Conservation (phyloP, 2,888 invertebrate genomes). For the Chaitophorus viminalis region DNA sequence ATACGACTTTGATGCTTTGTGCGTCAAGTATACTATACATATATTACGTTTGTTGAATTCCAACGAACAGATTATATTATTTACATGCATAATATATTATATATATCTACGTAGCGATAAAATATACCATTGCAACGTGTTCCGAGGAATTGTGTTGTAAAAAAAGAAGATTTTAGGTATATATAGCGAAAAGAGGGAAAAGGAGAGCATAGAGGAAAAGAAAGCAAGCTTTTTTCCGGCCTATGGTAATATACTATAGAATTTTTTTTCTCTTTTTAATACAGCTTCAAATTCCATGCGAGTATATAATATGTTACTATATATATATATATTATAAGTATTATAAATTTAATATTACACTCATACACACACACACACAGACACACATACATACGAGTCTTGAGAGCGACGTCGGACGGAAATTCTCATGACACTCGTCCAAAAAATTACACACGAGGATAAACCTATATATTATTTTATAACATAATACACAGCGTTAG, state of each 20-base stretch:
- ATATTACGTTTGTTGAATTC: not conserved
- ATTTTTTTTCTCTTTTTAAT: slow-evolving; percentile 3
- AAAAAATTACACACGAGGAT: not conserved
- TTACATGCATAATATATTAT: not conserved
- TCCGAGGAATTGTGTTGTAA: not conserved
- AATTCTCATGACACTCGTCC: not conserved
- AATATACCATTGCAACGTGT: not conserved
- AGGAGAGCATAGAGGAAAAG: too few species aligned
- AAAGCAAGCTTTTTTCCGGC: not conserved
- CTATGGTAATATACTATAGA: not conserved
- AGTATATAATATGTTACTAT: not conserved
- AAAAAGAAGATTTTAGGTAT: not conserved
- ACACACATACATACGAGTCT: not conserved
- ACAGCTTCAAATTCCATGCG: not conserved
- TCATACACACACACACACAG: not conserved
- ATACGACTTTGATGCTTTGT: not conserved
- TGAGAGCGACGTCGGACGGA: not conserved
- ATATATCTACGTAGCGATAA: not conserved
- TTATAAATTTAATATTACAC: not conserved
- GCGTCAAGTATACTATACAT: not conserved
- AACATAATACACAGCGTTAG: not conserved
- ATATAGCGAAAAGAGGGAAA: not conserved
- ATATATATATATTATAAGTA: too few species aligned
- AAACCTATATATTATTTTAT: not conserved
- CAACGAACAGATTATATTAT: not conserved